Evolutionary conservation across 2,888 invertebrate genomes (phyloP).

Genomic region (Nasonovia ribisnigri): DNA sequence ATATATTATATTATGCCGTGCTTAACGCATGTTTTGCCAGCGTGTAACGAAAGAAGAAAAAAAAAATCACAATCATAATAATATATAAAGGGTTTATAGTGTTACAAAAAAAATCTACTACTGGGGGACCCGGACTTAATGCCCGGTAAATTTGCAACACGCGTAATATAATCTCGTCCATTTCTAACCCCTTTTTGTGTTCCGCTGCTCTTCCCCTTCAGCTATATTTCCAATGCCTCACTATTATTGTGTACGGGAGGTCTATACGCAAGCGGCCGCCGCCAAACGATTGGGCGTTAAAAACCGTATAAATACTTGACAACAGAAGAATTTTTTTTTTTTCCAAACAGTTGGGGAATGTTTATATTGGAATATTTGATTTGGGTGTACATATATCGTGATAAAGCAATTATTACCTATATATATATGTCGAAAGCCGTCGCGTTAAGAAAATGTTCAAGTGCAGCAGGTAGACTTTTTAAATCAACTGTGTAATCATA

Average conservation of each 20-base stretch:
- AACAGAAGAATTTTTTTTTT: neutral
- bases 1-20: neutral
- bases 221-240: neutral
- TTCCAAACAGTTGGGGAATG: neutral
- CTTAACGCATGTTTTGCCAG: constrained; percentile 52
- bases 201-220: neutral
- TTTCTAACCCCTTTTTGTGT: neutral
- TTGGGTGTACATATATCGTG: neutral
- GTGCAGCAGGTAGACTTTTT: too few species aligned
- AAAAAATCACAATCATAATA: constrained; percentile 48
- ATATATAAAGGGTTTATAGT: constrained; percentile 49
- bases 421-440: too few species aligned
- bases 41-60: constrained; percentile 29
- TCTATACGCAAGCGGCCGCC: neutral
- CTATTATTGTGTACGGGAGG: constrained; percentile 26
- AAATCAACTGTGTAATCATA: too few species aligned
- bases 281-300: constrained; percentile 26
- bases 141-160: constrained; percentile 63
- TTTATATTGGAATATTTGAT: neutral
- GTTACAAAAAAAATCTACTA: constrained; percentile 32
- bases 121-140: constrained; percentile 51
- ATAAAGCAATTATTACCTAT: neutral
- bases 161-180: constrained; percentile 50
- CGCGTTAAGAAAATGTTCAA: too few species aligned
- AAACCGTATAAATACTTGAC: constrained; percentile 40